These are phyloP conservation scores for Pseudolaguvia tuberculata DNA, from an alignment of 2,113 vertebrate species.

Conservation along the genomic window DNA sequence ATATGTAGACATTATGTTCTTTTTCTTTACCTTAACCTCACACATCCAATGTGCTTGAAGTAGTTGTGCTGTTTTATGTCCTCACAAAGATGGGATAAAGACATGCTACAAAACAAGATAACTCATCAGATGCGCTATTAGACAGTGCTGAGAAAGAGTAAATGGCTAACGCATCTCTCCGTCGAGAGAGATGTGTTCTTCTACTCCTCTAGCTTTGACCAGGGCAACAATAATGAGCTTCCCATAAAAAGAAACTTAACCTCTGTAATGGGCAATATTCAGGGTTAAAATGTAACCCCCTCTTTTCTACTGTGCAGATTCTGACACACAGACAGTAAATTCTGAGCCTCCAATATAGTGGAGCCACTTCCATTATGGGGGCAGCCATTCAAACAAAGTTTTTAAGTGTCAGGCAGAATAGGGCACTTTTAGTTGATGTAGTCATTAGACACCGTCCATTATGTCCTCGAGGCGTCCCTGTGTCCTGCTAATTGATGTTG, in stretches of 20 bases:
- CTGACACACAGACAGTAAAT: slow-evolving; percentile 46
- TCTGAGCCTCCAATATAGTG: slow-evolving; percentile 32
- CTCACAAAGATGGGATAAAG: slow-evolving; percentile 40
- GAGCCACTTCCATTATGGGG: slow-evolving; percentile 47
- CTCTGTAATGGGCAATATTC: slow-evolving; percentile 49
- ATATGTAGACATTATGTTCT: slow-evolving; percentile 14
- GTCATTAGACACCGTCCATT: slow-evolving; percentile 49
- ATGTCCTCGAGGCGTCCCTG: slow-evolving; percentile 39
- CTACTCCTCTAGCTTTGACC: slow-evolving; percentile 31
- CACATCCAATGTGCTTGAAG: slow-evolving; percentile 23
- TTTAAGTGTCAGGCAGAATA: slow-evolving; percentile 51
- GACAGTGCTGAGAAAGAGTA: slow-evolving; percentile 43
- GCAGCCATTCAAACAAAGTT: slow-evolving; percentile 47
- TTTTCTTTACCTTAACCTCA: slow-evolving; percentile 35
- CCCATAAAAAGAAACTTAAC: slow-evolving; percentile 52
- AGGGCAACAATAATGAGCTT: slow-evolving; percentile 26
- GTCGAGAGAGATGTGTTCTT: slow-evolving; percentile 13
- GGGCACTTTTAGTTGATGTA: slow-evolving; percentile 47
- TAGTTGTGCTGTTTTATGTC: slow-evolving; percentile 36
- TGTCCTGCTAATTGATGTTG: slow-evolving; percentile 46
- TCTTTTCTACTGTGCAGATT: slow-evolving; percentile 38
- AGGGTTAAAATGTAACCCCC: slow-evolving; percentile 49
- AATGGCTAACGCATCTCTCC: slow-evolving; percentile 21
- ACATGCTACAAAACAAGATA: slow-evolving; percentile 40
- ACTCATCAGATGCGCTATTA: slow-evolving; percentile 48